Conservation (phyloP, 2,113 vertebrate species). For the Nasalis larvatus region DNA sequence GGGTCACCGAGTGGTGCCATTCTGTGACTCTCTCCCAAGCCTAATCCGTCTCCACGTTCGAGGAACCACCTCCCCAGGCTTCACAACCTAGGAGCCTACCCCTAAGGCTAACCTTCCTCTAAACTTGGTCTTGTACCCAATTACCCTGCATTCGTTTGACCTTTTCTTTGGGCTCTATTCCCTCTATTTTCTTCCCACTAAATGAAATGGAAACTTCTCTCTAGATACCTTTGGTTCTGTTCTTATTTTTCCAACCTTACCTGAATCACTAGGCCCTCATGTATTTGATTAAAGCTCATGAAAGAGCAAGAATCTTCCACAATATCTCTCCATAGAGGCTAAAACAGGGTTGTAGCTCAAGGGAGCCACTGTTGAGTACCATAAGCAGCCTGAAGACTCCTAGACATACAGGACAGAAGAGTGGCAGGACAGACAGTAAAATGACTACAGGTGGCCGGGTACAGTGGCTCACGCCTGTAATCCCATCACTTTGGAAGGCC, state of each 20-base stretch:
- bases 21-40: neutral
- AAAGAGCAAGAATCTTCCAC: neutral
- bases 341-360: neutral
- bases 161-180: neutral
- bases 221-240: neutral
- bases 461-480: no score
- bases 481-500: no score
- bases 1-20: neutral
- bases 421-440: neutral
- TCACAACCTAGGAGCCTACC: neutral
- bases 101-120: neutral
- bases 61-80: neutral
- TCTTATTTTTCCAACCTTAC: neutral
- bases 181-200: neutral
- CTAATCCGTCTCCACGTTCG: neutral
- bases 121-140: neutral
- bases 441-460: neutral
- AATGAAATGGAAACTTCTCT: neutral
- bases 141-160: neutral
- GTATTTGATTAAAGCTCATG: neutral
- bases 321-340: neutral
- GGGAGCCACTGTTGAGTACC: neutral
- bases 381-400: neutral
- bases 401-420: neutral
- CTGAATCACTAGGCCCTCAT: neutral